Conservation (phyloP, 2,888 invertebrate genomes). For the Trissoscelio sp. region DNA sequence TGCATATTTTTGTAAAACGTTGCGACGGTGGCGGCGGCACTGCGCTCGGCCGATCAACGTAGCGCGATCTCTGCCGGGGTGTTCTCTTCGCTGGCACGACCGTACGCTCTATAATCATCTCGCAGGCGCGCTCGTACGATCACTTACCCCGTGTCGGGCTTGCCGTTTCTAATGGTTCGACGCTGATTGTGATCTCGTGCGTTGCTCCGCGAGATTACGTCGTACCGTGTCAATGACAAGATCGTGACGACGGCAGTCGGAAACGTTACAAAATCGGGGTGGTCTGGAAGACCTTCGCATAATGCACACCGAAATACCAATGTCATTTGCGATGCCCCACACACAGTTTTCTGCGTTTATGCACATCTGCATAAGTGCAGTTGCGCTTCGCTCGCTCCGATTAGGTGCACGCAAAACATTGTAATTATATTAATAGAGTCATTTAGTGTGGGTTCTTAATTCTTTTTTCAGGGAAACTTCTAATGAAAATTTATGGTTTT, state of each 20-base stretch:
- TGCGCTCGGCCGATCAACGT: constrained; percentile 60
- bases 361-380: too few species aligned
- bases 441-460: too few species aligned
- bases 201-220: constrained; percentile 50
- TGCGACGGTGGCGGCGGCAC: constrained; percentile 42
- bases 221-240: constrained; percentile 60
- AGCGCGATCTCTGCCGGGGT: constrained; percentile 50
- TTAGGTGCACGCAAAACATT: too few species aligned
- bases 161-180: constrained; percentile 63
- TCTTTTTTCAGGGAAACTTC: too few species aligned
- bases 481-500: too few species aligned
- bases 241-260: constrained; percentile 47
- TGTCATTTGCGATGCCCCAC: too few species aligned
- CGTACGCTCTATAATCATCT: constrained; percentile 65
- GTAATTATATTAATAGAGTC: too few species aligned
- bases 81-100: constrained; percentile 55
- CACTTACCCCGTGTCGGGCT: constrained; percentile 37
- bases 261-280: constrained; percentile 21
- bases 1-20: constrained; percentile 48
- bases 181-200: constrained; percentile 63
- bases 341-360: too few species aligned
- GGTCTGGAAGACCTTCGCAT: constrained; percentile 46
- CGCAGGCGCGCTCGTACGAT: constrained; percentile 56
- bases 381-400: too few species aligned
- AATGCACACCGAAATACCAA: constrained; percentile 16